A percentile compares a stretch with the other conserved stretches of the same genome.
These are phyloP conservation scores for Zonitis immaculata DNA, from an alignment of 2,888 invertebrate genomes.

Conservation along the genomic window DNA sequence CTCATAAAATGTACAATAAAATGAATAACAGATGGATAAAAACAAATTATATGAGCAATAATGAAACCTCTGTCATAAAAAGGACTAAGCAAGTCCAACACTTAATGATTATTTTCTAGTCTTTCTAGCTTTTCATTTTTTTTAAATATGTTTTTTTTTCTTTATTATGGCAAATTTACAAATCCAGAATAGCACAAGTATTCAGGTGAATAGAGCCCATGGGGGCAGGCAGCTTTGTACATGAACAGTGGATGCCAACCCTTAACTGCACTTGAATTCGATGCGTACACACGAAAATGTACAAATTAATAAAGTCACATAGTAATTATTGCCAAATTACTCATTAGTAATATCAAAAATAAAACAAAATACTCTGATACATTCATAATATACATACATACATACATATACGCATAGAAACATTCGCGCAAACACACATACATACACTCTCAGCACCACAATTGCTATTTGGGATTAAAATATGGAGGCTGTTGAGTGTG, in stretches of 20 bases:
- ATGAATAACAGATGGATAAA: conserved; percentile 51
- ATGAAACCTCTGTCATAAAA: conserved; percentile 48
- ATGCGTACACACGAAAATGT: conserved; percentile 44
- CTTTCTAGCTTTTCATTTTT: conserved; percentile 17
- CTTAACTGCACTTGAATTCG: conserved; percentile 49
- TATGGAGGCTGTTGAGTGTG: conserved; percentile 50
- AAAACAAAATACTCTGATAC: conserved; percentile 47
- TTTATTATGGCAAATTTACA: conserved; percentile 49
- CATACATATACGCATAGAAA: background rate
- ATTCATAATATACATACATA: conserved; percentile 8
- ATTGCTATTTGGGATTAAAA: conserved; percentile 48
- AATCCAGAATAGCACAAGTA: conserved; percentile 47
- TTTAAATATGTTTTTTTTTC: conserved; percentile 26
- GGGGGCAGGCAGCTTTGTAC: conserved; percentile 45
- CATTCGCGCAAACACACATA: conserved; percentile 11
- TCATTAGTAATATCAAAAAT: conserved; percentile 50
- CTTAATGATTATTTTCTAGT: conserved; percentile 39
- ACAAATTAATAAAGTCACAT: conserved; percentile 42
- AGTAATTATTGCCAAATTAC: conserved; percentile 48
- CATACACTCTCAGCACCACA: conserved; percentile 44
- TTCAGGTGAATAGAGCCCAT: conserved; percentile 41
- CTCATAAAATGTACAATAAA: conserved; percentile 51
- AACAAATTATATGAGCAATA: conserved; percentile 50
- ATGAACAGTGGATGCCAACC: conserved; percentile 41
- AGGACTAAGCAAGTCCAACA: conserved; percentile 41